phyloP scores from a whole-genome alignment of 1,140 invertebrate species.

The Drosophila repleta region DNA sequence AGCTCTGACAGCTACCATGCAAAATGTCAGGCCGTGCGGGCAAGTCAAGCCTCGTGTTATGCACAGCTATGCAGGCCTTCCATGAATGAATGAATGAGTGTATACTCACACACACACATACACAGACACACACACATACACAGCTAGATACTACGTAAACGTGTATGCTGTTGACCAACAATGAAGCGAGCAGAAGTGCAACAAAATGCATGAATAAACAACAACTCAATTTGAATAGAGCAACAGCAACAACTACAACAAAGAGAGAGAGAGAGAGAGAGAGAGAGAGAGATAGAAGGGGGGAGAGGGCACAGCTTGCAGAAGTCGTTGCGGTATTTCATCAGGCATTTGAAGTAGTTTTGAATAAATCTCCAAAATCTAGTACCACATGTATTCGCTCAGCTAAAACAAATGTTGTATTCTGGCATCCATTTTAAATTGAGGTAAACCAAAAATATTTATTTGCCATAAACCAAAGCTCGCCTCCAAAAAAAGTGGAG shows the following conservation, averaged over 20 bases:
- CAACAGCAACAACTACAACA: conserved; percentile 57
- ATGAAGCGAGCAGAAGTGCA: conserved; percentile 68
- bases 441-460: conserved; percentile 1
- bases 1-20: conserved; percentile 56
- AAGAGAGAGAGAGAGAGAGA: too few species aligned
- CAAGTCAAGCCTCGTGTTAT: conserved; percentile 40
- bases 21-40: conserved; percentile 61
- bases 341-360: conserved; percentile 30
- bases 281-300: too few species aligned
- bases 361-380: conserved; percentile 26
- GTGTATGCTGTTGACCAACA: conserved; percentile 57
- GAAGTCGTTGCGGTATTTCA: conserved; percentile 37
- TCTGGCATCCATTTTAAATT: conserved; percentile 12
- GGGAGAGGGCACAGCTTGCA: background rate
- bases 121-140: background rate
- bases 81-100: conserved; percentile 51
- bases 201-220: conserved; percentile 81
- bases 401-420: conserved; percentile 22
- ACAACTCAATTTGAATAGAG: conserved; percentile 78
- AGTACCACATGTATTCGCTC: background rate
- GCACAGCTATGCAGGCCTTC: conserved; percentile 24
- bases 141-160: background rate
- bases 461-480: conserved; percentile 3
- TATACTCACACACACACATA: background rate
- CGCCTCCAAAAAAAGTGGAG: background rate